A percentile compares a stretch with the other conserved stretches of the same genome.
Evolutionary conservation across 2,888 invertebrate species (phyloP).

Genomic region (Diploptera punctata): DNA sequence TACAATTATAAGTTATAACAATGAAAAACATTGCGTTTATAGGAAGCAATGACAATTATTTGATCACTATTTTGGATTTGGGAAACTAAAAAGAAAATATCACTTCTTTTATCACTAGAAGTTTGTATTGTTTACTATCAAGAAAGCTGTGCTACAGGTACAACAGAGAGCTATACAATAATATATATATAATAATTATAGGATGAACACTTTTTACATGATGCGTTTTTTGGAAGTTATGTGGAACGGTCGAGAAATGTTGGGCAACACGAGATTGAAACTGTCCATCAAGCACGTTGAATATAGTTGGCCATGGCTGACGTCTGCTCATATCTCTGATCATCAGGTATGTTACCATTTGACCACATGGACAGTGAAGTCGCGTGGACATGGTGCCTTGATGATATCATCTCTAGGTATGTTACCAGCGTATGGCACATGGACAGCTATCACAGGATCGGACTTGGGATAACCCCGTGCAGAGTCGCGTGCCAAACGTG

Average conservation of each 20-base stretch:
- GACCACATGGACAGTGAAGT: neutral
- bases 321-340: neutral
- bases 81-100: no score
- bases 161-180: constrained; percentile 13
- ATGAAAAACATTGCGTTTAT: no score
- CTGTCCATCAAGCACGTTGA: constrained; percentile 7
- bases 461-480: neutral
- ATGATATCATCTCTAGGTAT: neutral
- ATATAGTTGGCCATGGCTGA: neutral
- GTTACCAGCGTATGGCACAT: neutral
- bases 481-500: neutral
- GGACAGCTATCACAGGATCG: neutral
- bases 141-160: constrained; percentile 29
- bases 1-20: no score
- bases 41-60: no score
- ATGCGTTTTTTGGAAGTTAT: constrained; percentile 5
- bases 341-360: neutral
- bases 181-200: constrained; percentile 23
- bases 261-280: neutral
- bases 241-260: constrained; percentile 1
- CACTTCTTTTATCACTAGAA: neutral
- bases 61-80: no score
- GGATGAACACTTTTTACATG: constrained; percentile 30
- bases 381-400: neutral
- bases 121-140: neutral